Base-by-base conservation (phyloP, 1,140 invertebrate genomes). In the Pseudachorutes palmiensis region DNA sequence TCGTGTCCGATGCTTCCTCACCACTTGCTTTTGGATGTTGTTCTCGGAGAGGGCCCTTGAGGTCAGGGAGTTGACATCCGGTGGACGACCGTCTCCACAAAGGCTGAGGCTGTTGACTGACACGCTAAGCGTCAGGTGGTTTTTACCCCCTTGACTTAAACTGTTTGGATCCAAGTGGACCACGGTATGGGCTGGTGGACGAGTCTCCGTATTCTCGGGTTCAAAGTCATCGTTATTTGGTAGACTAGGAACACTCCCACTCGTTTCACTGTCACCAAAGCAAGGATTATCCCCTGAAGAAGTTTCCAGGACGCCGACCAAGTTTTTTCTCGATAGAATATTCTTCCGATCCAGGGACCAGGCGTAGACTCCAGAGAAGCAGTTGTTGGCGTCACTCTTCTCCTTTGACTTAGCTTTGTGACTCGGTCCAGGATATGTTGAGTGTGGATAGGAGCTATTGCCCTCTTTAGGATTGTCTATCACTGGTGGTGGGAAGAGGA, bases 1-100 rank as follows among this genome's bases (percentile, higher is more conserved):
- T 32, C 63, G 32, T 19, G 51, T 68, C 45, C 49, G 30, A 22
- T 59, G 55, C 57, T 71, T 73, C 51, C 33, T 32, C 14, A 19
- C 33, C 55, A 41, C 48, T 1, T 19, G 3, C 24, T 16, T 24
- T 26, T 55, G 14, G 5, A 5, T 55, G 12, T 26, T 14, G 9
- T 12, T 3, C 9, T 55, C 51, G 9, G 36, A 45, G 36, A 45
- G 9, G 9, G 51, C 24, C 24, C 24, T 14, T 9, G 51, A 55
- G 51, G 24, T 22, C 3, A 55, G 24, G 24, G 51, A 55, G 24
- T 14, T 55, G 12, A 26, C 12, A 55, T 55, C 51, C 12, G 51
- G 51, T 26, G 51, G 51, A 24, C 51, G 51, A 55, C 51, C 51
- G 51, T 55, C 51, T 14, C 12, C 24, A 55, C 51, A 55, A 24